These are phyloP conservation scores for Leucophora obtusa DNA, from an alignment of 2,888 invertebrate species.

Conservation along the genomic window DNA sequence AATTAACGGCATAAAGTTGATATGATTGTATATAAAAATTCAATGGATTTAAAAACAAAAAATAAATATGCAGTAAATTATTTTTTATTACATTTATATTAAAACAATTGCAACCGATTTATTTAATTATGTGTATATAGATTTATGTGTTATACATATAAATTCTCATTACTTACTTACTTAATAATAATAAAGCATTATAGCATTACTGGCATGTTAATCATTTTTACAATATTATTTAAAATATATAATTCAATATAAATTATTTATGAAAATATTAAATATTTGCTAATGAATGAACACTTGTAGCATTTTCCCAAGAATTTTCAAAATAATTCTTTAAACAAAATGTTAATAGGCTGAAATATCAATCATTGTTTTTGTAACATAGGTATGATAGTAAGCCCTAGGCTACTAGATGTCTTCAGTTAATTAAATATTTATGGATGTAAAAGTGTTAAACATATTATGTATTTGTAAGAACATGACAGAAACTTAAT, in stretches of 20 bases:
- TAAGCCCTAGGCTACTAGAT: not conserved
- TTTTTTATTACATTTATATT: not conserved
- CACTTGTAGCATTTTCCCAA: not conserved
- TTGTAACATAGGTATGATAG: not conserved
- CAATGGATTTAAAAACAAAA: not conserved
- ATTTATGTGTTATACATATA: too few relatives aligned
- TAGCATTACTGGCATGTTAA: not conserved
- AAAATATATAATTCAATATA: not conserved
- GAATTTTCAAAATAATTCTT: not conserved
- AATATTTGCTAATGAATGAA: not conserved
- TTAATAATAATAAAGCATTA: not conserved
- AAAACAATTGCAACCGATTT: not conserved
- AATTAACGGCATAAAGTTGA: not conserved
- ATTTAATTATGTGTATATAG: too few relatives aligned
- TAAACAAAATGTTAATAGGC: not conserved
- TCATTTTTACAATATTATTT: not conserved
- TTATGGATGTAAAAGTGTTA: not conserved
- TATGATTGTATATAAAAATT: not conserved
- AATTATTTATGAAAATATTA: not conserved
- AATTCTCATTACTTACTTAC: not conserved
- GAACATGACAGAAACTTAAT: too few relatives aligned
- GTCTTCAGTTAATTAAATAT: not conserved
- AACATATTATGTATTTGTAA: not conserved
- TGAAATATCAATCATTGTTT: not conserved
- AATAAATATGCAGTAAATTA: not conserved